These are phyloP conservation scores for Eriocheir sinensis DNA, from an alignment of 1,140 invertebrate species.

Conservation along the genomic window DNA sequence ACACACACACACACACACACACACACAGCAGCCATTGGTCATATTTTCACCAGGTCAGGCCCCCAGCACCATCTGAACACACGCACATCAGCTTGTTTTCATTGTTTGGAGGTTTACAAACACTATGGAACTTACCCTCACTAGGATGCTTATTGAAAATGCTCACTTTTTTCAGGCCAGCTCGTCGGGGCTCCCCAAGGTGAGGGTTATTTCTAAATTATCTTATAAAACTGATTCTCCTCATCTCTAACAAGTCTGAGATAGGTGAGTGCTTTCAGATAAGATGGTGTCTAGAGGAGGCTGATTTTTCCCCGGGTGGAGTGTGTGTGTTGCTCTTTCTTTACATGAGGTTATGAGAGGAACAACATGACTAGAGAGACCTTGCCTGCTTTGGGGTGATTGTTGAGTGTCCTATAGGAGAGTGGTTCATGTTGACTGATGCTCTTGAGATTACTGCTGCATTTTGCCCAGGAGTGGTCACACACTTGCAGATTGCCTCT, in stretches of 20 bases:
- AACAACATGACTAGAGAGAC: no score
- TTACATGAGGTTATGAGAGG: no score
- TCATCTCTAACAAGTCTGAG: neutral
- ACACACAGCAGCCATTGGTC: neutral
- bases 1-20: neutral
- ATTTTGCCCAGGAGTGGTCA: no score
- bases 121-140: neutral
- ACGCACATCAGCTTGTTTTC: neutral
- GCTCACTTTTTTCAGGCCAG: constrained; percentile 63
- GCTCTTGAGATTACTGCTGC: no score
- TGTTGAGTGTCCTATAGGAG: no score
- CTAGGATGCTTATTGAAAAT: constrained; percentile 17
- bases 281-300: no score
- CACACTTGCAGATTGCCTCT: no score
- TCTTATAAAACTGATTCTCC: neutral
- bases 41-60: no score
- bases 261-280: neutral
- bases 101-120: constrained; percentile 5
- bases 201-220: constrained; percentile 43
- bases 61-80: neutral
- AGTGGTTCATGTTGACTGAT: no score
- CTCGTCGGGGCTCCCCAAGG: constrained; percentile 69
- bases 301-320: neutral
- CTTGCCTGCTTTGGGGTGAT: no score
- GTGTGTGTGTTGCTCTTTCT: no score